A percentile compares a stretch with the other conserved stretches of the same genome.
Evolutionary conservation across 2,797 vertebrate species (phyloP).

Genomic region (Halcyon smyrnensis): DNA sequence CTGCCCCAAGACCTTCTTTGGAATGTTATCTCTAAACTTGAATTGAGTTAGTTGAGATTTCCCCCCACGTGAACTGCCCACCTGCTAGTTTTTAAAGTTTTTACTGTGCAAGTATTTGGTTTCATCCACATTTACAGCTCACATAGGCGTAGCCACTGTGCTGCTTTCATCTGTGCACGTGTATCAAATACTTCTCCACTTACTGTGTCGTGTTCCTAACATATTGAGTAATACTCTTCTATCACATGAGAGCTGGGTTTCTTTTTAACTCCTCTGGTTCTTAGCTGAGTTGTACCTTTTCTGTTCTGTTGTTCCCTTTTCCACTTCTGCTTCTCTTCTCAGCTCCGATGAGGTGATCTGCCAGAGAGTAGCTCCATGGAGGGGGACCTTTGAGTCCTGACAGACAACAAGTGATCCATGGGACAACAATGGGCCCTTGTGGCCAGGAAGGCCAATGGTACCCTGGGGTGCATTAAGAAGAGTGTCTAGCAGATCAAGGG

Average conservation of each 20-base stretch:
- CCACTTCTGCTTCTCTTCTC: neutral
- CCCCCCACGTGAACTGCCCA: neutral
- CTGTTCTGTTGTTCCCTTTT: neutral
- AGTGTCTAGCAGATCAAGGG: too few relatives aligned
- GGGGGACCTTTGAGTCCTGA: too few relatives aligned
- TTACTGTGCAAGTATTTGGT: neutral
- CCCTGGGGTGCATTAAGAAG: too few relatives aligned
- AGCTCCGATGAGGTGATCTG: too few relatives aligned
- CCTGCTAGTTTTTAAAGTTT: conserved; percentile 14
- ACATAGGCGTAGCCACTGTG: neutral
- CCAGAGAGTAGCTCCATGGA: too few relatives aligned
- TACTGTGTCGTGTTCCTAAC: neutral
- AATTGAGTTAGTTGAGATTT: neutral
- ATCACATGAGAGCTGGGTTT: neutral
- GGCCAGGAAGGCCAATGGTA: too few relatives aligned
- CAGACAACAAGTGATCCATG: too few relatives aligned
- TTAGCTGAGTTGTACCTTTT: neutral
- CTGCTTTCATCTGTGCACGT: neutral
- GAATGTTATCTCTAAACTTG: neutral
- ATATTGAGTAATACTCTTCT: neutral
- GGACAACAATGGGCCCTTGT: too few relatives aligned
- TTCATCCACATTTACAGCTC: neutral
- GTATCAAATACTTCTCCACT: neutral
- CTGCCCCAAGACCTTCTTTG: neutral
- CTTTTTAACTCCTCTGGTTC: neutral